These are phyloP conservation scores for Antedon mediterranea DNA, from an alignment of 53 echinoderm and acorn worm species.

Conservation along the genomic window DNA sequence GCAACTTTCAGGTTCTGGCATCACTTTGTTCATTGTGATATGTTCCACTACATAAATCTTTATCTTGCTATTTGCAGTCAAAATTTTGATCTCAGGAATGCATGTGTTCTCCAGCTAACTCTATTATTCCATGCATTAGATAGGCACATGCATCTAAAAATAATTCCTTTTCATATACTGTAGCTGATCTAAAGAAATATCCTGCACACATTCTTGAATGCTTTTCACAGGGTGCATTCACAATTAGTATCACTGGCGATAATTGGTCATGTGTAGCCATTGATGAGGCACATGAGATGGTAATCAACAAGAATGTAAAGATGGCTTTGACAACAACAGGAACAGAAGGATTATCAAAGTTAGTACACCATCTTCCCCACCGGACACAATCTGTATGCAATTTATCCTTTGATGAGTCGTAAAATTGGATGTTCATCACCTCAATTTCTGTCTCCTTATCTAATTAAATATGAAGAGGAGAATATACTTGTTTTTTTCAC, in stretches of 20 bases:
- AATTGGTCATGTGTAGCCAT: conserved; percentile 12
- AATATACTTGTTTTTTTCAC: background rate
- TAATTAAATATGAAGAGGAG: background rate
- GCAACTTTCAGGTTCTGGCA: conserved; percentile 7
- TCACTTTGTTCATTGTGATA: conserved; percentile 10
- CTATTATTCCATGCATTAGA: conserved; percentile 33
- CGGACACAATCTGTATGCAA: conserved; percentile 12
- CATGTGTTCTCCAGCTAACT: background rate
- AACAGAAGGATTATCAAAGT: conserved; percentile 18
- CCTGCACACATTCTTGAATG: conserved; percentile 8
- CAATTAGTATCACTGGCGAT: conserved; percentile 10
- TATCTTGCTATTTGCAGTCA: conserved; percentile 12
- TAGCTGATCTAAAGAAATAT: conserved; percentile 19
- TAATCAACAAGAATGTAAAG: conserved; percentile 27
- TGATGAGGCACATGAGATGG: conserved; percentile 31
- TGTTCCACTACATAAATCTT: conserved; percentile 12
- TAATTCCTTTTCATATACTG: conserved; percentile 27
- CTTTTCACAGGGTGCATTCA: conserved; percentile 22
- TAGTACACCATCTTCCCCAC: conserved; percentile 22
- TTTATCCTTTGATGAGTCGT: background rate
- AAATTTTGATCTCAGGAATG: conserved; percentile 8
- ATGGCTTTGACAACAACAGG: conserved; percentile 14
- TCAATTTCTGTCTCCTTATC: background rate
- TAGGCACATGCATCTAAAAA: conserved; percentile 11
- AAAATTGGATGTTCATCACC: background rate